These are phyloP conservation scores for Meghimatium bilineatum DNA, from an alignment of 2,888 invertebrate genomes.

Conservation along the genomic window DNA sequence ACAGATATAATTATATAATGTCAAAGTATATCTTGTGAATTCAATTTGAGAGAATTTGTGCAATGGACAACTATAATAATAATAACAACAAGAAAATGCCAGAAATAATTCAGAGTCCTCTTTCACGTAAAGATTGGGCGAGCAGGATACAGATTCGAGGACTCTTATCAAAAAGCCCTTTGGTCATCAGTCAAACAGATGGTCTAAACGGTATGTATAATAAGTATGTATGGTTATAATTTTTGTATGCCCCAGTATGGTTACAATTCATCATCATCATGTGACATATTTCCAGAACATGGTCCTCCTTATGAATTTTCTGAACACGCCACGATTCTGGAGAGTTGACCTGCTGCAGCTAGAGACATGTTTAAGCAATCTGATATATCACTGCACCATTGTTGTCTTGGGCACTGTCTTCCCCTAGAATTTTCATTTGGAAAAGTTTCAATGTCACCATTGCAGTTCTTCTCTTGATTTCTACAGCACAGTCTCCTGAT, in stretches of 20 bases:
- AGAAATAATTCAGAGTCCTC: constrained; percentile 54
- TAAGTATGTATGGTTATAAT: not conserved
- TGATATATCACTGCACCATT: too few species aligned
- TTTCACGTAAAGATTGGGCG: constrained; percentile 59
- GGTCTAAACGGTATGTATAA: constrained; percentile 65
- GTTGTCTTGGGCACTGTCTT: too few species aligned
- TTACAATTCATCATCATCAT: too few species aligned
- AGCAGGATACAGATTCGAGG: constrained; percentile 62
- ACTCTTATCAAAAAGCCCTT: constrained; percentile 60
- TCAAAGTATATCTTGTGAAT: not conserved
- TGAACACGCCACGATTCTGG: too few species aligned
- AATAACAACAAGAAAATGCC: constrained; percentile 63
- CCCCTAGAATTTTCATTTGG: too few species aligned
- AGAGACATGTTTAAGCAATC: too few species aligned
- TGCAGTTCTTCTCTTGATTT: too few species aligned
- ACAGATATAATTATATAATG: not conserved
- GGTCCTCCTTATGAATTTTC: too few species aligned
- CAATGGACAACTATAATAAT: constrained; percentile 31
- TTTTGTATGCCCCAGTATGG: not conserved
- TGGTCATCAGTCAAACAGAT: constrained; percentile 66
- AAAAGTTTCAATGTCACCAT: too few species aligned
- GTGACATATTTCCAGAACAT: too few species aligned
- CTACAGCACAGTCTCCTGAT: too few species aligned
- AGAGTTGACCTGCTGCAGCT: too few species aligned
- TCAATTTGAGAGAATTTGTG: not conserved